Evolutionary conservation across 2,888 invertebrate species (phyloP), one percentile per base, ranked within the genome.

Genomic region (Asteroscopus sphinx): DNA sequence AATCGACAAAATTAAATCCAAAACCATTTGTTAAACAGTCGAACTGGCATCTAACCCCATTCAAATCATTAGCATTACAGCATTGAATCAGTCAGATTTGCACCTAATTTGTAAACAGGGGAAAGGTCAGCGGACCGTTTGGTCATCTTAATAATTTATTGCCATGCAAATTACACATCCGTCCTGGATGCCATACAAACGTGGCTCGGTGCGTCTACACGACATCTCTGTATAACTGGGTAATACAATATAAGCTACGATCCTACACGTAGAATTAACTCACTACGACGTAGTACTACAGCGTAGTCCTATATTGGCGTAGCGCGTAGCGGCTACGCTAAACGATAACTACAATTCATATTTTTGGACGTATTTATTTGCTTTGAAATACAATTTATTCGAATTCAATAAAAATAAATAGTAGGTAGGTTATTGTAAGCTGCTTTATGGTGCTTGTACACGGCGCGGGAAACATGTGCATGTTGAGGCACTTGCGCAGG

Each of bases 111-210:
- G 82, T 85, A 83, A 81, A 78, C 82, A 80, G 75, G 68, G 81
- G 83, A 81, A 84, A 84, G 83, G 76, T 76, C 77, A 73, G 74
- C 79, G 75, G 75, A 78, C 79, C 80, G 78, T 85, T 81, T 76
- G 80, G 84, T 80, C 86, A 85, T 84, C 84, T 85, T 82, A 79
- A 79, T 87, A 85, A 88, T 85, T 83, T 87, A 88, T 80, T 78
- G 78, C 78, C 77, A 87, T 88, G 87, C 86, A 86, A 88, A 87
- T 87, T 81, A 76, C 76, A 79, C 73, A 82, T 87, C 87, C 87
- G 86, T 77, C 59, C 68, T 52, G 68, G 40, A 53, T 8, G 53
- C 66, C 51, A 56, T 40, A 66, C 40, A 67, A 61, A 51, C 47
- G 28, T 41, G 30, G 32, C 45, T 49, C 32, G 45, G 13, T 39